Evolutionary conservation across 2,113 vertebrate genomes (phyloP), one percentile per base, ranked within the genome.

Genomic region (Callospermophilus lateralis): DNA sequence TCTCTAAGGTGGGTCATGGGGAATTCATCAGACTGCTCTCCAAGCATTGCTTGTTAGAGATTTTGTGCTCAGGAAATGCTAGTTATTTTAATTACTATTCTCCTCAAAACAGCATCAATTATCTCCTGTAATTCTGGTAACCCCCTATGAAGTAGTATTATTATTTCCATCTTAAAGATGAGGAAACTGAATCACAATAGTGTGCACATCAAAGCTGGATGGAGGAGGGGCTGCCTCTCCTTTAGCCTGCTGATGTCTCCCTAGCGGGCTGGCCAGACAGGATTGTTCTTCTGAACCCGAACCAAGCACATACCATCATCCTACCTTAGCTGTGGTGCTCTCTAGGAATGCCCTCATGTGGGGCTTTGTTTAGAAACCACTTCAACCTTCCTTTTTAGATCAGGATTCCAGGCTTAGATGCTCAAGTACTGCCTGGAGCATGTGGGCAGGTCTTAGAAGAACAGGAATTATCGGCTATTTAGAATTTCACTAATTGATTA

Each of bases 401-500:
- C 73, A 63, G 65, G 24, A 68, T 78, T 58, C 45, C 32, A 55
- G 37, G 53, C 9, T 78, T 51, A 48, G 37, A 76, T 0, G 15
- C 42, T 26, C 37, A 65, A 20, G 48, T 37, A 12, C 8, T n/a
- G 45, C 32, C 70, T 48, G 63, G 26, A 26, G 89, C 30, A 8
- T 1, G 39, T 28, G 26, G 70, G 85, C 8, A 65, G 51, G 68
- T 53, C 58, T 95, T 63, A 89, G 32, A 51, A 15, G 63, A 74
- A 58, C 45, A 30, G 32, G 78, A 39, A 58, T 70, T 17, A 13
- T 91, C 8, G 0, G 12, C 61, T 65, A 89, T 45, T 77, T 48
- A 28, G 79, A 79, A 73, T 63, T 95, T 89, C 81, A 72, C 26
- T 87, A 34, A 73, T 15, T 67, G 78, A 68, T 84, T 84, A 48